phyloP scores from a whole-genome alignment of 35 echinoderm and acorn worm genomes.

The Ptychodera flava region DNA sequence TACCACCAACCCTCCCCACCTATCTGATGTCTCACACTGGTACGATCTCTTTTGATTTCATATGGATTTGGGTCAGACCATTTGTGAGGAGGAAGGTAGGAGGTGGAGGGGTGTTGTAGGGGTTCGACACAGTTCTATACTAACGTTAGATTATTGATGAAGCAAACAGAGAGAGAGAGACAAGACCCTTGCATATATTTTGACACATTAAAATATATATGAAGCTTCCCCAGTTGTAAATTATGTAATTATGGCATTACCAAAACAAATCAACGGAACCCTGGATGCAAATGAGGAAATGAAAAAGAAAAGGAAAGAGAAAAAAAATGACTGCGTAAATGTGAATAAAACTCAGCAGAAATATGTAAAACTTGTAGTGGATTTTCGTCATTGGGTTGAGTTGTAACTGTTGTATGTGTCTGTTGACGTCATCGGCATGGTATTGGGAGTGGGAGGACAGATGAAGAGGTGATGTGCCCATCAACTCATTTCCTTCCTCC shows the following conservation, averaged over 20 bases:
- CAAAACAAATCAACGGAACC: background rate
- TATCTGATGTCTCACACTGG: background rate
- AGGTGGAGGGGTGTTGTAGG: background rate
- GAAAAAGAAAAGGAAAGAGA: background rate
- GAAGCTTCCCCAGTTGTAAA: background rate
- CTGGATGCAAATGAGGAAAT: background rate
- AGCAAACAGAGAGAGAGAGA: background rate
- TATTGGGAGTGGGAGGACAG: too few species aligned
- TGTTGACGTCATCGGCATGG: too few species aligned
- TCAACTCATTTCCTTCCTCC: too few species aligned
- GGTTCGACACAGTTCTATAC: too few species aligned
- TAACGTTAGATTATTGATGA: background rate
- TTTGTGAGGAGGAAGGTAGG: background rate
- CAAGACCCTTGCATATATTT: background rate
- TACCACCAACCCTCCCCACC: background rate
- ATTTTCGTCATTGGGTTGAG: too few species aligned
- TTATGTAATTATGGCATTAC: background rate
- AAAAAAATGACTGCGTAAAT: background rate
- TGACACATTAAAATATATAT: background rate
- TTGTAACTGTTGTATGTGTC: too few species aligned
- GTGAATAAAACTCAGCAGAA: background rate
- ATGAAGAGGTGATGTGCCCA: too few species aligned
- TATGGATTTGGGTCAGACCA: background rate
- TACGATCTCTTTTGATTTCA: background rate
- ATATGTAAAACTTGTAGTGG: background rate